Conservation (phyloP, 2,113 vertebrate genomes). For the Podiceps cristatus region DNA sequence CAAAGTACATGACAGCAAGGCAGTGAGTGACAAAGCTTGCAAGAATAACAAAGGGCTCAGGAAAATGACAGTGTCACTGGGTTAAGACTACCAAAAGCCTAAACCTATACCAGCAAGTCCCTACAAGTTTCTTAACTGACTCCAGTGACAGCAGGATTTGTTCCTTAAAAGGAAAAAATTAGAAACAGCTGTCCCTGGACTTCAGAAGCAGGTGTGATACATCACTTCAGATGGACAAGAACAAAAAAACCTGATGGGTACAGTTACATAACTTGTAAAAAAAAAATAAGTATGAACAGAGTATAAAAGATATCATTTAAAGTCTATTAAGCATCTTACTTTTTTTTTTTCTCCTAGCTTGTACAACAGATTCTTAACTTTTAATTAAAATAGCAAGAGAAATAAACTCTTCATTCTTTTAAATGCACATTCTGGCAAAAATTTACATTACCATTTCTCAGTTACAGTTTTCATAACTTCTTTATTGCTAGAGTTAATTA, state of each 20-base stretch:
- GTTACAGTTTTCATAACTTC: slow-evolving; percentile 20
- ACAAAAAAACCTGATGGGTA: not conserved
- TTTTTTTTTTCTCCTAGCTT: not conserved
- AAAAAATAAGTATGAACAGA: not conserved
- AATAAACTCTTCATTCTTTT: slow-evolving; percentile 26
- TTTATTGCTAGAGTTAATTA: slow-evolving; percentile 46
- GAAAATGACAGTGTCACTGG: not conserved
- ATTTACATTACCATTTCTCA: slow-evolving; percentile 9
- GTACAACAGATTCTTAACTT: not conserved
- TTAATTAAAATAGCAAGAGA: slow-evolving; percentile 30
- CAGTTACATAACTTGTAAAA: not conserved
- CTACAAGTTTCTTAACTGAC: not conserved
- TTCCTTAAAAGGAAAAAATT: not conserved
- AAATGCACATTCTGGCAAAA: not conserved
- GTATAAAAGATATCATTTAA: not conserved
- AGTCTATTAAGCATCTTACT: not conserved
- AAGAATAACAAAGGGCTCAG: not conserved
- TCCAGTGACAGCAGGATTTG: not conserved
- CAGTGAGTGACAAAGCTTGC: not conserved
- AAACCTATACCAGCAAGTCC: not conserved
- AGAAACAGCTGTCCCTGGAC: not conserved
- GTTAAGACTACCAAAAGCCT: not conserved
- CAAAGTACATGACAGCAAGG: not conserved
- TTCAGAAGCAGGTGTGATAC: slow-evolving; percentile 22
- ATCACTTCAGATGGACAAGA: slow-evolving; percentile 9